These are phyloP conservation scores for Protobothrops mucrosquamatus DNA, from an alignment of 2,113 vertebrate species.

Conservation along the genomic window DNA sequence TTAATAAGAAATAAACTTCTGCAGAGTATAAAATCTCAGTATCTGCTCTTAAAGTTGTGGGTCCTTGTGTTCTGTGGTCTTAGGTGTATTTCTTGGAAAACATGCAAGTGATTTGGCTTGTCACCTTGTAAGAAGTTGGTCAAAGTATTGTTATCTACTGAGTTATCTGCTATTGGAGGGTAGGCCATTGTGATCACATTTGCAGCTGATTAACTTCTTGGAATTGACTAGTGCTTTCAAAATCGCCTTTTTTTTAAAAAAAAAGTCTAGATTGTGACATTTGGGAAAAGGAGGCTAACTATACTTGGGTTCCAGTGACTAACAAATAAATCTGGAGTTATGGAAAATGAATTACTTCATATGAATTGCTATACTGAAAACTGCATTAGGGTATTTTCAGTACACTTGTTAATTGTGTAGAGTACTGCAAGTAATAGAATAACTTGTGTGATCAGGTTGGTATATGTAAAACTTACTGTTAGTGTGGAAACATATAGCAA, in stretches of 20 bases:
- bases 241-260: not conserved
- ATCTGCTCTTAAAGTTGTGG: not conserved
- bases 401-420: slow-evolving; percentile 56
- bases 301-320: not conserved
- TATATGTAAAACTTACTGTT: slow-evolving; percentile 54
- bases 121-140: not conserved
- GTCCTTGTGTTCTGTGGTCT: not conserved
- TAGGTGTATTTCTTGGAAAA: not conserved
- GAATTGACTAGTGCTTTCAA: not conserved
- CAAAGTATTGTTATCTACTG: not conserved
- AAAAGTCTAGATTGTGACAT: not conserved
- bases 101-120: not conserved
- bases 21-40: not conserved
- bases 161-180: not conserved
- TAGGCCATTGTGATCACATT: not conserved
- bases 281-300: not conserved
- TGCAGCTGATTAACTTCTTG: not conserved
- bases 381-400: slow-evolving; percentile 45
- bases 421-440: slow-evolving; percentile 54
- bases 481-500: slow-evolving; percentile 42
- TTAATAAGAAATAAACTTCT: not conserved
- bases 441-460: slow-evolving; percentile 51
- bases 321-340: slow-evolving; percentile 9
- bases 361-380: slow-evolving; percentile 50
- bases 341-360: slow-evolving; percentile 44